Evolutionary conservation across 2,113 vertebrate genomes (phyloP).

Genomic region (Procapra przewalskii): DNA sequence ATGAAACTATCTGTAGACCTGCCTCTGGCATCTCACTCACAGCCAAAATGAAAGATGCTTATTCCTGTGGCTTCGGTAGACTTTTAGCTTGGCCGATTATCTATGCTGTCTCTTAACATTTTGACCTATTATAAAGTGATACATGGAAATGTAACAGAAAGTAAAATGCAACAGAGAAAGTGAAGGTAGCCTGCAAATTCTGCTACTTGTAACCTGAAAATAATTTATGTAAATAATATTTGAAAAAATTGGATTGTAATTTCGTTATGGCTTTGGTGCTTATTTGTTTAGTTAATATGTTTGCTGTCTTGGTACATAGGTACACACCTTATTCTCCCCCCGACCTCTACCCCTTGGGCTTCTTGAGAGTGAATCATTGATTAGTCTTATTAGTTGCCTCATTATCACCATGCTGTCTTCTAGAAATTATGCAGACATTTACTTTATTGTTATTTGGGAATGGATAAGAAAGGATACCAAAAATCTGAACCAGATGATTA

Average conservation of each 20-base stretch:
- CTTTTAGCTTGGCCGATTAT: conserved; percentile 8
- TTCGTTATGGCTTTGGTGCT: background rate
- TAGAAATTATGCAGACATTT: background rate
- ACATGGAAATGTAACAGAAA: background rate
- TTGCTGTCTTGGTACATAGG: background rate
- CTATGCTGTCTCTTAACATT: background rate
- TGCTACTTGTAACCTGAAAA: background rate
- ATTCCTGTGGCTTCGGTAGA: background rate
- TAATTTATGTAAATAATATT: background rate
- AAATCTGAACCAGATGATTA: background rate
- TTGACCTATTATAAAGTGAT: background rate
- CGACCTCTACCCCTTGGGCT: background rate
- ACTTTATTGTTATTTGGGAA: background rate
- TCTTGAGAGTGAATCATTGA: background rate
- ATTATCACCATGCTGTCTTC: background rate
- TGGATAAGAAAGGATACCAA: background rate
- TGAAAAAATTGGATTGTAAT: background rate
- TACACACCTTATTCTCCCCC: background rate
- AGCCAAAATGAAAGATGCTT: background rate
- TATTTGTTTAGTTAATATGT: background rate
- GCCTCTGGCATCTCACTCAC: background rate
- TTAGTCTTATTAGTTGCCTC: background rate
- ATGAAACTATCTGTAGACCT: background rate
- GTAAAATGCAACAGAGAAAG: background rate
- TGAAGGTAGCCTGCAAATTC: background rate